These are phyloP conservation scores for Cecidostiba fungosa DNA, from an alignment of 2,888 invertebrate genomes.

Conservation along the genomic window DNA sequence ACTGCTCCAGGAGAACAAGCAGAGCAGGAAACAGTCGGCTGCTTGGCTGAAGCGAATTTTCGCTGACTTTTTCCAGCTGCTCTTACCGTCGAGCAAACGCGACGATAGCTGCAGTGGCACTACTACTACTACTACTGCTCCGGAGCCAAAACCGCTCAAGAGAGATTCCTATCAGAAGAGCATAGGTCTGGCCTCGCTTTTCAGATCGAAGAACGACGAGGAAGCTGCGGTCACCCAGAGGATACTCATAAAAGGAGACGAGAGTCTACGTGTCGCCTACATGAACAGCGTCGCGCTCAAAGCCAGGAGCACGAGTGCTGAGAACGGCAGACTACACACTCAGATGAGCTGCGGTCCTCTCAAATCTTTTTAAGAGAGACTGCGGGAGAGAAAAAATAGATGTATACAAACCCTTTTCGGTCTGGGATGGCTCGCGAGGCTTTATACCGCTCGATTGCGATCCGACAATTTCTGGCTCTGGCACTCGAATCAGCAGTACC, in stretches of 20 bases:
- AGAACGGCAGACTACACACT: conserved; percentile 38
- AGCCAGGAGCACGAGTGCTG: too few species aligned
- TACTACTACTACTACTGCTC: not conserved
- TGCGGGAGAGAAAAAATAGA: too few species aligned
- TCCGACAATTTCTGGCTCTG: conserved; percentile 76
- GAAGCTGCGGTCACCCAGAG: too few species aligned
- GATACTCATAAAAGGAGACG: conserved; percentile 51
- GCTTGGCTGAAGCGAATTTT: conserved; percentile 6
- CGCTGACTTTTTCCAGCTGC: not conserved
- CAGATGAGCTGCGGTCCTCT: not conserved
- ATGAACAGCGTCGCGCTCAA: conserved; percentile 63
- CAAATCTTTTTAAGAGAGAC: not conserved
- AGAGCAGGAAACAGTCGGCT: not conserved
- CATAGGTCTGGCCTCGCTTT: not conserved
- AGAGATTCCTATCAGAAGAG: not conserved
- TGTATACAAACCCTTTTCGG: conserved; percentile 75
- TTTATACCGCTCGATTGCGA: conserved; percentile 75
- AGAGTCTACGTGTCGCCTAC: conserved; percentile 65
- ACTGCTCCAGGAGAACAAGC: not conserved
- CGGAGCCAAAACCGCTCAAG: not conserved
- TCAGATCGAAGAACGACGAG: not conserved
- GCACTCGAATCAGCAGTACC: conserved; percentile 77
- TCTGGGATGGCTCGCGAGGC: conserved; percentile 76
- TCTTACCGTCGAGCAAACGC: conserved; percentile 13
- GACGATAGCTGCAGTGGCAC: too few species aligned